Conservation (phyloP, 2,797 vertebrate species). For the Schizopygopsis malacanthus region DNA sequence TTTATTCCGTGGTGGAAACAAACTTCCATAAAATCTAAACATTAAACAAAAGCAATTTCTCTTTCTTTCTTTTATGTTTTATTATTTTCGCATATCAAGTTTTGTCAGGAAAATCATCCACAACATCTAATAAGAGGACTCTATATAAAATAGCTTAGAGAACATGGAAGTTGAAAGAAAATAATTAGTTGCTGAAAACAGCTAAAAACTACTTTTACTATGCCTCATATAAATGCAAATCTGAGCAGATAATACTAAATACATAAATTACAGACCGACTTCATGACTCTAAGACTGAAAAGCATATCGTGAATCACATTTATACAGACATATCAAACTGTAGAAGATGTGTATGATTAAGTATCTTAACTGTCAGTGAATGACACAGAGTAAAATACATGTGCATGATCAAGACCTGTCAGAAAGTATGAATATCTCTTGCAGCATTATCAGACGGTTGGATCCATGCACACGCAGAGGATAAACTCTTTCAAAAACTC, state of each 20-base stretch:
- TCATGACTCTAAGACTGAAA: background rate
- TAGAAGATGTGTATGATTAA: background rate
- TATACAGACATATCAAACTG: background rate
- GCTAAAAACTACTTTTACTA: background rate
- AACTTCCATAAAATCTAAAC: background rate
- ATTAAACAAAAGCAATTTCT: background rate
- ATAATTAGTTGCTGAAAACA: background rate
- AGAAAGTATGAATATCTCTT: background rate
- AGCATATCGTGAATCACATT: too few species aligned
- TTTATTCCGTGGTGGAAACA: too few species aligned
- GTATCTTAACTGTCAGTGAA: background rate
- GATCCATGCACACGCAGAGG: slow-evolving; percentile 77
- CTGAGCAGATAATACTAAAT: background rate
- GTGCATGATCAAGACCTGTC: background rate
- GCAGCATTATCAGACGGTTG: slow-evolving; percentile 64
- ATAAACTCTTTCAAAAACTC: slow-evolving; percentile 85
- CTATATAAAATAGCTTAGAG: too few species aligned
- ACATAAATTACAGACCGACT: background rate
- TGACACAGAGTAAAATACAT: background rate
- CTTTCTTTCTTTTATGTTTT: too few species aligned
- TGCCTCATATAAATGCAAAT: background rate
- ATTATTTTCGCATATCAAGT: too few species aligned
- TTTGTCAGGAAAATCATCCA: background rate
- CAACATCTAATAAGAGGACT: background rate
- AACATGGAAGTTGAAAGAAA: too few species aligned